Conservation (phyloP, 2,797 vertebrate genomes). For the Huso huso region DNA sequence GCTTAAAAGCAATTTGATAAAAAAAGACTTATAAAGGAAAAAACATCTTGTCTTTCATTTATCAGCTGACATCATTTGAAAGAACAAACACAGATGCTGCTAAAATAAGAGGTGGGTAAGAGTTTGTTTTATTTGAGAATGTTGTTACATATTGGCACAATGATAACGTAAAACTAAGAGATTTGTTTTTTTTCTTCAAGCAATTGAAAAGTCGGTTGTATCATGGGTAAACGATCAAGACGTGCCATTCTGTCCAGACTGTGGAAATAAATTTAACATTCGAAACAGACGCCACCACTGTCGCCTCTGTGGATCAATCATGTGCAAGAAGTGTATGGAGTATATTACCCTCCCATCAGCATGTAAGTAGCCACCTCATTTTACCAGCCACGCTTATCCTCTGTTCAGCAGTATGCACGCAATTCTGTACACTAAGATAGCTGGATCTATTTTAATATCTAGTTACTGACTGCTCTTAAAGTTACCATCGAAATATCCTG, state of each 20-base stretch:
- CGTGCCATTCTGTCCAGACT: slow-evolving; percentile 95
- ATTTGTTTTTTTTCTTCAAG: slow-evolving; percentile 38
- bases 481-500: too few species aligned
- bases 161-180: too few species aligned
- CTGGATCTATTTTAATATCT: too few species aligned
- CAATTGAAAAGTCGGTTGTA: slow-evolving; percentile 89
- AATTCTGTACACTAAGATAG: not conserved
- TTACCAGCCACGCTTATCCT: not conserved
- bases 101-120: slow-evolving; percentile 81
- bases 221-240: slow-evolving; percentile 94
- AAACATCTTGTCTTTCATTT: slow-evolving; percentile 9
- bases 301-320: slow-evolving; percentile 93
- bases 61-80: slow-evolving; percentile 90
- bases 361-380: slow-evolving; percentile 53
- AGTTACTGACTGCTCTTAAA: too few species aligned
- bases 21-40: too few species aligned
- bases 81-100: slow-evolving; percentile 77
- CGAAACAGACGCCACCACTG: slow-evolving; percentile 92
- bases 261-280: slow-evolving; percentile 87
- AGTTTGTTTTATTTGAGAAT: too few species aligned
- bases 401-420: not conserved
- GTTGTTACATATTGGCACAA: too few species aligned
- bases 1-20: too few species aligned
- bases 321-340: slow-evolving; percentile 92
- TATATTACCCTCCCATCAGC: slow-evolving; percentile 80